These are phyloP conservation scores for Hucho hucho DNA, from an alignment of 2,113 vertebrate species.

Conservation along the genomic window DNA sequence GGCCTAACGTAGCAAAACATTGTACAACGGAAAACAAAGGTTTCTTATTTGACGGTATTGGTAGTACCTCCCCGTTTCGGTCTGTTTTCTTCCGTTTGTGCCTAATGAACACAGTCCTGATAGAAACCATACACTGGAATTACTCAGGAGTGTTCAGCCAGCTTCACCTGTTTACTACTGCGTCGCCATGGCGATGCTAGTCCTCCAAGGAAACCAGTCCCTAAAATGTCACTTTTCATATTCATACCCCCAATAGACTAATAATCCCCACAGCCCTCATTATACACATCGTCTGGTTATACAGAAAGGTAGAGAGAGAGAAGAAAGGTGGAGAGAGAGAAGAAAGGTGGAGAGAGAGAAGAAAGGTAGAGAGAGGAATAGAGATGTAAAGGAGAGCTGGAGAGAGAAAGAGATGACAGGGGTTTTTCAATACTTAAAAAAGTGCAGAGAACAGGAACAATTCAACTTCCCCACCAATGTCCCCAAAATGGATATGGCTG, in stretches of 20 bases:
- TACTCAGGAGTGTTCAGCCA: neutral
- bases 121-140: neutral
- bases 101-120: too few species aligned
- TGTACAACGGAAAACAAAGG: too few species aligned
- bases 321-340: neutral
- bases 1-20: too few species aligned
- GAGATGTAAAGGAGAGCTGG: too few species aligned
- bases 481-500: conserved; percentile 13
- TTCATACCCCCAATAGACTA: conserved; percentile 22
- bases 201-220: conserved; percentile 1
- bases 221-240: neutral
- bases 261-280: conserved; percentile 20
- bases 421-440: neutral
- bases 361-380: neutral
- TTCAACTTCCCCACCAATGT: neutral
- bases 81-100: neutral
- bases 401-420: neutral
- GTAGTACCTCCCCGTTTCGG: too few species aligned
- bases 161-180: neutral
- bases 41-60: too few species aligned
- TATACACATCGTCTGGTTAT: conserved; percentile 4
- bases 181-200: conserved; percentile 22
- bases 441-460: neutral
- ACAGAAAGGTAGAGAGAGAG: neutral
- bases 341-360: neutral